Conservation (phyloP, 2,797 vertebrate species). For the Sparidentex hasta region DNA sequence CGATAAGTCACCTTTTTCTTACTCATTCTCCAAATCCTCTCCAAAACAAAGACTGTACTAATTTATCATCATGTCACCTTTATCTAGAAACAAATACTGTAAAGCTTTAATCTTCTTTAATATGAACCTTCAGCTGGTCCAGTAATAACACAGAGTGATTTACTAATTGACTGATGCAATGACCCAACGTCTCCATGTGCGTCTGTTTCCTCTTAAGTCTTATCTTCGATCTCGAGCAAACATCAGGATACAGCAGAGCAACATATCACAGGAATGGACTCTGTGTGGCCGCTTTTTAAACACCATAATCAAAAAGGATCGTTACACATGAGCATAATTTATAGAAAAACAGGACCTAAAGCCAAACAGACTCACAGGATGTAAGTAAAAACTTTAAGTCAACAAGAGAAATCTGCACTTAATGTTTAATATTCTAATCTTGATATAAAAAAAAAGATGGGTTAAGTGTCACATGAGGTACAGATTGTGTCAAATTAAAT, state of each 20-base stretch:
- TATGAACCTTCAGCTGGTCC: not conserved
- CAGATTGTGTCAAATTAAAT: not conserved
- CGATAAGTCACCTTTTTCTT: not conserved
- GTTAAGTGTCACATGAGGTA: constrained; percentile 5
- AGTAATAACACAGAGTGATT: constrained; percentile 29
- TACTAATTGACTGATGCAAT: constrained; percentile 14
- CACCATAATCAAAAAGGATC: not conserved
- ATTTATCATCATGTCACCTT: constrained; percentile 9
- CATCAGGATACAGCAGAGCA: constrained; percentile 30
- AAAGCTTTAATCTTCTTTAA: constrained; percentile 24
- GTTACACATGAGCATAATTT: not conserved
- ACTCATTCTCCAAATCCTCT: not conserved
- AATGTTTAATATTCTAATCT: not conserved
- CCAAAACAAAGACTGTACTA: not conserved
- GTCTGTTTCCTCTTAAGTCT: constrained; percentile 42
- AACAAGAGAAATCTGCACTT: not conserved
- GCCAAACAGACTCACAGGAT: not conserved
- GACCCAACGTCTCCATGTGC: constrained; percentile 1
- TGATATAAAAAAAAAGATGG: not conserved
- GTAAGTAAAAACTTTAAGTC: not conserved
- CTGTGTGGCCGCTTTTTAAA: not conserved
- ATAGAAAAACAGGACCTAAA: not conserved
- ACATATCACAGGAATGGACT: not conserved
- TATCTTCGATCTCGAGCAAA: constrained; percentile 41
- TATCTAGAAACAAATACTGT: constrained; percentile 10